Percentiles rank a stretch among this genome's conserved stretches.
Evolutionary conservation across 2,888 invertebrate genomes (phyloP).

Genomic region (Exocentrus adspersus): DNA sequence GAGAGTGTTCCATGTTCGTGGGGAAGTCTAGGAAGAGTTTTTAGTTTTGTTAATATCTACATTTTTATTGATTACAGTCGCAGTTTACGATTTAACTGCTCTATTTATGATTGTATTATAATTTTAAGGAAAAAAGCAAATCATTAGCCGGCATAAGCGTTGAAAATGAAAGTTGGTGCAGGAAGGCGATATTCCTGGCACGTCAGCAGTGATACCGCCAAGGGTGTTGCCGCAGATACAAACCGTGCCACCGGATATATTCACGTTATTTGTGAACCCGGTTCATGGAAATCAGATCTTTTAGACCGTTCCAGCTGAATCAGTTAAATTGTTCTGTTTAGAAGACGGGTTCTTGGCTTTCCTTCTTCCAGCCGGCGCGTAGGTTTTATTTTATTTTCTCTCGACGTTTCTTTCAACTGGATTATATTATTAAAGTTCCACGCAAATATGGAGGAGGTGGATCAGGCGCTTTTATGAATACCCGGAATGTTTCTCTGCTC

Average conservation of each 20-base stretch:
- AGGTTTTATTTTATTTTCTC: constrained; percentile 29
- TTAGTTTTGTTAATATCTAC: no score
- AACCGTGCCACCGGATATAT: constrained; percentile 56
- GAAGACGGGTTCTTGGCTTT: constrained; percentile 34
- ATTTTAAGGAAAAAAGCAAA: constrained; percentile 38
- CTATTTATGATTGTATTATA: constrained; percentile 1
- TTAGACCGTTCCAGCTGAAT: constrained; percentile 54
- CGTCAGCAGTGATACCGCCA: constrained; percentile 54
- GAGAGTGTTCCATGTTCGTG: no score
- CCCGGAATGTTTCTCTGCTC: constrained; percentile 7
- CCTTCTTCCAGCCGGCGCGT: constrained; percentile 17
- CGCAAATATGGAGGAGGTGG: constrained; percentile 20
- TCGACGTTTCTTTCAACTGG: constrained; percentile 18
- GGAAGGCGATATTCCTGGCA: constrained; percentile 54
- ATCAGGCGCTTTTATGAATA: constrained; percentile 20
- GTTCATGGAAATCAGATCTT: constrained; percentile 56
- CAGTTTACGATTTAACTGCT: background rate
- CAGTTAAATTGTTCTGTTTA: constrained; percentile 55
- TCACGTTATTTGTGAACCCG: constrained; percentile 52
- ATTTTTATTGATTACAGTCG: no score
- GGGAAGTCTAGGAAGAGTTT: no score
- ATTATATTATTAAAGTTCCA: constrained; percentile 27
- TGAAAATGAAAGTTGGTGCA: constrained; percentile 59
- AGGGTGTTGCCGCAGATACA: constrained; percentile 49
- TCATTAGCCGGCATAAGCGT: constrained; percentile 57